phyloP scores from a whole-genome alignment of 2,797 vertebrate species.

The Propithecus perrieri region DNA sequence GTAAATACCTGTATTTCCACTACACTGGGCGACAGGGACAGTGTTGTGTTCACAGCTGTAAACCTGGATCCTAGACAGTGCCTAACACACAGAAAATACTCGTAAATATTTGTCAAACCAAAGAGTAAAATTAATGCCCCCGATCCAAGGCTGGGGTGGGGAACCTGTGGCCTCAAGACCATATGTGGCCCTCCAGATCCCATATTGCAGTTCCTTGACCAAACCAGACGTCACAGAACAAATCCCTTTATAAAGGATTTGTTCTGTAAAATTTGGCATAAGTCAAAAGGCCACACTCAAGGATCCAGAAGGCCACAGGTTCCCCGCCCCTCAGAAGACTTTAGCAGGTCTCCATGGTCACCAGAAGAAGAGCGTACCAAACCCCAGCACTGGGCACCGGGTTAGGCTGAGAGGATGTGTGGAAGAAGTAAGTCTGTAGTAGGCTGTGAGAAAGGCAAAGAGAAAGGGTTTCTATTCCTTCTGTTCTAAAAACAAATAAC shows the following conservation, averaged over 20 bases:
- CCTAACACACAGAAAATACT: neutral
- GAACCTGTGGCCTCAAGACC: too few species aligned
- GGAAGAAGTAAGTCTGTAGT: neutral
- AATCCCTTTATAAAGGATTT: too few species aligned
- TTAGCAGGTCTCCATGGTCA: too few species aligned
- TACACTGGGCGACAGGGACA: neutral
- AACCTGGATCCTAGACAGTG: neutral
- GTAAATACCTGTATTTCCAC: neutral
- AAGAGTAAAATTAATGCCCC: neutral
- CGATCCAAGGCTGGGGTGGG: fast-evolving
- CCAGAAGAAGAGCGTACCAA: neutral
- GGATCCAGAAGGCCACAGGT: too few species aligned
- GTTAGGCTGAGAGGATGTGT: neutral
- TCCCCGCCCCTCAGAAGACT: too few species aligned
- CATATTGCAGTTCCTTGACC: too few species aligned
- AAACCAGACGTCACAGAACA: too few species aligned
- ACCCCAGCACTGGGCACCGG: fast-evolving
- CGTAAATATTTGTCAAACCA: neutral
- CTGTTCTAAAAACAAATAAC: neutral
- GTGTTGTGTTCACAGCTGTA: neutral
- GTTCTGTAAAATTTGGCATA: too few species aligned
- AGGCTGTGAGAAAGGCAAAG: neutral
- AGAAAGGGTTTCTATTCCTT: neutral
- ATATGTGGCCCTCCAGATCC: too few species aligned
- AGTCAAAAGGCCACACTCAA: too few species aligned